Evolutionary conservation across 1,140 invertebrate species (phyloP), one percentile per base, ranked within the genome.

Genomic region (Gryllus bimaculatus): DNA sequence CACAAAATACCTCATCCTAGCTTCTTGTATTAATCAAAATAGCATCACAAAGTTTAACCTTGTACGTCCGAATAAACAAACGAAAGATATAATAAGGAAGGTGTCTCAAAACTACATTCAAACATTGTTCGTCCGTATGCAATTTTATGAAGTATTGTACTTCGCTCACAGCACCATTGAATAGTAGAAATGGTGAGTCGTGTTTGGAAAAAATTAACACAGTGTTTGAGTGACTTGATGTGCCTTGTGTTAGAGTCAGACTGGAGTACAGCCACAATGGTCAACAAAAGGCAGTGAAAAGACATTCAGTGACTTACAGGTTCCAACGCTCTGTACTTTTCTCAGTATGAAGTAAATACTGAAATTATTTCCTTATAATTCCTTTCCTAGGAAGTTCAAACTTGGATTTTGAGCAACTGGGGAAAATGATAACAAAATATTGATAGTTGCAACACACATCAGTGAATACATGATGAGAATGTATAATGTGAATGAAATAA

Each of bases 1-100:
- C 76, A 77, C 48, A 77, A 77, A 54, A 77, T 77, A 77, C 76
- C 76, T 77, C 76, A 77, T 77, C 76, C 48, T 77, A 54, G 54
- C 54, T 18, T 66, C 54, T 66, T 66, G 54, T 66, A 66, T 66
- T 66, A 10, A 66, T 66, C 18, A 66, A 66, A 66, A 66, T 66
- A 66, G 54, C 10, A 66, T 66, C 54, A 66, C 54, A 66, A 66
- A 66, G 54, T 66, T 66, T 66, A 66, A 66, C 54, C 54, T 66
- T 13, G 54, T 13, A 66, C 54, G 54, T 66, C 54, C 54, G 54
- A 66, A 13, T 10, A 66, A 66, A 66, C 18, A 66, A 66, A 66
- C 54, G 54, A 66, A 66, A 66, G 18, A 66, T 66, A 18, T 10
- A 66, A 66, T 66, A 66, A 66, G 54, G 54, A 18, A 18, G 18